Conservation (phyloP, 1,140 invertebrate genomes). For the Orchesella cincta region DNA sequence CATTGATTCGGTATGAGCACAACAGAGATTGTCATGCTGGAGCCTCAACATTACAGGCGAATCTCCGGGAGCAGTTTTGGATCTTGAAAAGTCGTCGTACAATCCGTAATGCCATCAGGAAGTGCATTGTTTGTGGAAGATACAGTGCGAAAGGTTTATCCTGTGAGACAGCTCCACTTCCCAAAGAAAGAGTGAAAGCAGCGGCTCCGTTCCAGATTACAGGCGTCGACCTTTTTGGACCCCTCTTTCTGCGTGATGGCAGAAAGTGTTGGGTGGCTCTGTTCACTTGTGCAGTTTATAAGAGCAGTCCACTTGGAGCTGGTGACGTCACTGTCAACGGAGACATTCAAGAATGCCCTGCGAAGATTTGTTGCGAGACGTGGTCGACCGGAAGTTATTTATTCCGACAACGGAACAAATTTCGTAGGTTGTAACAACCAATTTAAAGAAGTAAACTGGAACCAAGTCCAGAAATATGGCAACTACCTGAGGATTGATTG, state of each 20-base stretch:
- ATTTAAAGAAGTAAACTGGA: background rate
- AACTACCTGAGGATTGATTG: background rate
- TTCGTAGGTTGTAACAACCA: background rate
- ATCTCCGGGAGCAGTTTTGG: background rate
- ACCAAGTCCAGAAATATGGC: background rate
- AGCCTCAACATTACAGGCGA: background rate
- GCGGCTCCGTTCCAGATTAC: background rate
- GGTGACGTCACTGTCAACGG: background rate
- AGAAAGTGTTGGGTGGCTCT: background rate
- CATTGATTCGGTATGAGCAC: background rate
- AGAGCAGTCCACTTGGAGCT: background rate
- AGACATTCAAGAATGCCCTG: background rate
- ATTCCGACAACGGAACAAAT: slow-evolving; percentile 51
- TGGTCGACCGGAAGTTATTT: slow-evolving; percentile 42
- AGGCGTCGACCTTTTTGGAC: background rate
- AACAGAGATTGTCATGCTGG: background rate
- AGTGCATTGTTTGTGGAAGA: background rate
- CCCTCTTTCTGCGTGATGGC: background rate
- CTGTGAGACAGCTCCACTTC: background rate
- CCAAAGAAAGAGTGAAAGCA: background rate
- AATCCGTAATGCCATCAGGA: background rate
- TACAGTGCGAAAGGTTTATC: background rate
- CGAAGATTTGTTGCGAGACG: background rate
- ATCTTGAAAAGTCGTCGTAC: background rate
- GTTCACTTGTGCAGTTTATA: background rate